Base-by-base conservation (phyloP, 2,113 vertebrate species). In the Murina feae region DNA sequence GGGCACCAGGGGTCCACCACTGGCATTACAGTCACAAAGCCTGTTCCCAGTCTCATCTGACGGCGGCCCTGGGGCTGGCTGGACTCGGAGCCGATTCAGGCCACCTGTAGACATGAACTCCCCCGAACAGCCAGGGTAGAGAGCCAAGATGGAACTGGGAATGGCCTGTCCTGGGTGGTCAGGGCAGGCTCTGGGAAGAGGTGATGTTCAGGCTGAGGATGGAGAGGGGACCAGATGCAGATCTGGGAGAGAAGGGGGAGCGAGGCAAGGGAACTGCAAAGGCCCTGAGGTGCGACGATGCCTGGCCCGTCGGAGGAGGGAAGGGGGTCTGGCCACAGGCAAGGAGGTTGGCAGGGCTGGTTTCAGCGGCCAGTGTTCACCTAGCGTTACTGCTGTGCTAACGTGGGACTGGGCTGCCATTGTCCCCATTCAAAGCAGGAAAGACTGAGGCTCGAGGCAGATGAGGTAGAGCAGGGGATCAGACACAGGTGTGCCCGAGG, bases 21-120 rank as follows among this genome's bases (percentile, higher is more conserved):
- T 1, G 98, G 97, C 99, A 99, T 35, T 89, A 99, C 99, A 96
- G 98, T 99, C 92, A 98, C 99, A 94, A 99, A 99, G 91, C 98
- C 20, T 18, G n/a, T 63, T 10, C 21, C 51, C 23, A 6, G 0
- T 80, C 30, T 99, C 93, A 99, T 99, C 97, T 98, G 99, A 42
- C 98, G 2, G 13, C 72, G 42, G 99, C 1, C 99, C 98, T 0
- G 99, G 99, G 63, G 98, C 99, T 5, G 63, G 98, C 99, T 5
- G 98, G 30, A 99, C 42, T 97, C 98, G 20, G 99, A 99, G 95
- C 63, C 9, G 7, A 44, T 35, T 1, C 9, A 49, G 58, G 16
- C 23, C 11, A 23, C 39, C 47, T 6, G 1, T 16, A n/a, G 58
- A 58, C 44, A 14, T 35, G 44, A 55, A 14, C 18, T 17, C 2